Base-by-base conservation (phyloP, 2,113 vertebrate species). In the Pelodiscus sinensis region DNA sequence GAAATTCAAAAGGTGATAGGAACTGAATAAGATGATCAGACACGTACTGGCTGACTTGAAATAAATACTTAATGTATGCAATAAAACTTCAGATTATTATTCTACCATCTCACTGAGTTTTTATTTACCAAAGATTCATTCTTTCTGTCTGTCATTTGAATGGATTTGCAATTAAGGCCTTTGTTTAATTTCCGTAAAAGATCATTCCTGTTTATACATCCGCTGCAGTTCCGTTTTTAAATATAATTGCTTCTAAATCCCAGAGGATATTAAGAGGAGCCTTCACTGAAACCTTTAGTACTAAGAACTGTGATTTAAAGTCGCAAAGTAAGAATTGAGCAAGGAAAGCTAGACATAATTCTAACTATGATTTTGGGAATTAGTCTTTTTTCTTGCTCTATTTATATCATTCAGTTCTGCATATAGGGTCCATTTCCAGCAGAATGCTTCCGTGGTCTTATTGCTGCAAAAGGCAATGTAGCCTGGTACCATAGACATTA, bases 151-250 rank as follows among this genome's bases (percentile, higher is more conserved):
- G 88, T 90, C 96, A 90, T 96, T 92, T 93, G 95, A 95, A 96
- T 97, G 90, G 91, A 96, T 98, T 97, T 97, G 94, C 94, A 98
- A 97, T 97, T 97, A 97, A 92, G 87, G 60, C 44, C 68, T 97
- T 97, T 97, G 97, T 97, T 98, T 97, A 97, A 97, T 97, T 97
- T 97, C 93, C 89, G 97, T 97, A 97, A 97, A 97, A 97, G 92
- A 95, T 97, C 96, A 96, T 95, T 97, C 87, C 82, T 97, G 95
- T 96, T 97, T 98, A 87, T 95, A 84, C 79, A 88, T 94, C 78
- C 94, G 93, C 86, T 71, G 5, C 82, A 96, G 95, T 96, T 95
- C 84, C 92, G 93, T 97, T 97, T 94, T 96, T 50, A 94, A 97
- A 94, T 90, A 84, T 96, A 98, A 98, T 98, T 97, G 96, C 95